phyloP scores from a whole-genome alignment of 2,113 vertebrate species.

The Pungitius pungitius region DNA sequence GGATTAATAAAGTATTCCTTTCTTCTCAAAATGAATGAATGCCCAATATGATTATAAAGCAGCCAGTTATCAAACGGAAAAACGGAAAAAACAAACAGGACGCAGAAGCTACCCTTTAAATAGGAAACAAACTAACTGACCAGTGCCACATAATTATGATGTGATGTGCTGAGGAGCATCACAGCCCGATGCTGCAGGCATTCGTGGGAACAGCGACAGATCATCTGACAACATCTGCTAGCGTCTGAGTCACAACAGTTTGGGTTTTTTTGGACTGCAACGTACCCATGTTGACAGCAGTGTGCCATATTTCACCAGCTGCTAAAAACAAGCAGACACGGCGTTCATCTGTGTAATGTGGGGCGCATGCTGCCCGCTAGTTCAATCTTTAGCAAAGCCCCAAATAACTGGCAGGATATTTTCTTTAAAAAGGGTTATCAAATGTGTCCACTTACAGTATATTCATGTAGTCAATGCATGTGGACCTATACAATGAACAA shows the following conservation, averaged over 20 bases:
- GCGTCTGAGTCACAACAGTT: not conserved
- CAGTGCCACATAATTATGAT: not conserved
- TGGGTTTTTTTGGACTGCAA: conserved; percentile 18
- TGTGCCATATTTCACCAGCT: conserved; percentile 27
- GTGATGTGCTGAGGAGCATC: not conserved
- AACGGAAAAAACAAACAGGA: not conserved
- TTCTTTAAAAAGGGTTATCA: conserved; percentile 4
- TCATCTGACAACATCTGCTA: not conserved
- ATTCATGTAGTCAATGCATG: conserved; percentile 7
- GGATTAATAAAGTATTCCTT: too few species aligned
- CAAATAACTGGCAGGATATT: conserved; percentile 6
- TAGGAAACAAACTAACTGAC: not conserved
- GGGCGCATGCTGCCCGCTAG: conserved; percentile 2
- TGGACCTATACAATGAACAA: conserved; percentile 1
- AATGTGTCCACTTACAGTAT: not conserved
- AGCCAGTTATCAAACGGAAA: too few species aligned
- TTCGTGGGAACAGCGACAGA: not conserved
- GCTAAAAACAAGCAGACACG: conserved; percentile 23
- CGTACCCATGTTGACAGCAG: conserved; percentile 17
- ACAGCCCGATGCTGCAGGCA: not conserved
- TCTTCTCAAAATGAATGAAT: too few species aligned
- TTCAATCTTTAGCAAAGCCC: not conserved
- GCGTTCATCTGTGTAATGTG: conserved; percentile 1
- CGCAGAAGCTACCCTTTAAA: not conserved
- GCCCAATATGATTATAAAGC: too few species aligned